Base-by-base conservation (phyloP, 2,797 vertebrate species). In the Lithobates sylvaticus region DNA sequence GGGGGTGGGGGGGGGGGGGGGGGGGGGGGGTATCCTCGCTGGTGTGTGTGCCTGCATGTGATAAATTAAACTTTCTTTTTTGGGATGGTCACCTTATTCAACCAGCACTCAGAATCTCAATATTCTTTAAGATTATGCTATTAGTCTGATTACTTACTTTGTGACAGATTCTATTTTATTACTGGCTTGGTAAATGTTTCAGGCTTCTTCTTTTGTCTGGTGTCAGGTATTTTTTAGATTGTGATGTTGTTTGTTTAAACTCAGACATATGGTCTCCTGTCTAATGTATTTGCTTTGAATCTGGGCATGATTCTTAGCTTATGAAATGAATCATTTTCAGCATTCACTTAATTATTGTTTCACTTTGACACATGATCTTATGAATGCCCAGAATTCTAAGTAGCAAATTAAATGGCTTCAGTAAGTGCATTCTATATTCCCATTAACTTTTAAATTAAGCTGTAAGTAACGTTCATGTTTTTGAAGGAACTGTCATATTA, bases 311-410 rank as follows among this genome's bases (percentile, higher is more conserved):
- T 64, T 77, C 75, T 80, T 86, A 81, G 78, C 79, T 81, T 82
- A 86, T 76, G 78, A 76, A 77, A 61, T 86, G 58, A 86, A 86
- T 77, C 65, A 74, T 83, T 78, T 82, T 86, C 75, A 82, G 80
- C 80, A 78, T 83, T 83, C 85, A 77, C 74, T 83, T 86, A 86
- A 86, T 86, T 86, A 81, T 81, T 78, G 74, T 86, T 78, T 76
- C 74, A 78, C 82, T 77, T 61, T 50, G 80, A 86, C 85, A 86
- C 85, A 86, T 70, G 85, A 86, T 86, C 85, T 83, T 82, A 67
- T 78, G 79, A 78, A 86, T 73, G 79, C 79, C 61, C 39, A 32
- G 85, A 82, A 86, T 86, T 77, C 50, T 77, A 86, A 86, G 69
- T 47, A 73, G 74, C 36, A 78, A 73, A 73, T 78, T 83, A 83